Evolutionary conservation across 2,888 invertebrate genomes (phyloP), one percentile per base, ranked within the genome.

Genomic region (Hoplodrina ambigua): DNA sequence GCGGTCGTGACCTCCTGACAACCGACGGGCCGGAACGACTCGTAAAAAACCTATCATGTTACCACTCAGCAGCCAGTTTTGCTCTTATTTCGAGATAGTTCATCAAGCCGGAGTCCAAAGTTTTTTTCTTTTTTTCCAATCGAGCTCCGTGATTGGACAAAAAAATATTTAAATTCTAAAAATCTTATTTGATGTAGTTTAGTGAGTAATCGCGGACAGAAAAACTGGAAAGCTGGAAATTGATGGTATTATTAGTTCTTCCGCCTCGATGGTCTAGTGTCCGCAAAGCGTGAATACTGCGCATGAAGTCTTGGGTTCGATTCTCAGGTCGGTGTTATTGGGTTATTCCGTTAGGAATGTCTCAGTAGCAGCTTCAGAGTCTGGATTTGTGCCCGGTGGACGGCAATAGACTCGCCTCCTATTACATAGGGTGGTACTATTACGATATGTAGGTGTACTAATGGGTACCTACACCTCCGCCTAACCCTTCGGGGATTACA

Each of bases 31-130:
- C 89, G 91, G 91, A 91, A 92, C 93, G 87, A 83, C 80, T 85
- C 76, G 77, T 85, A 89, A 89, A 89, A 89, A 89, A 91, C 85
- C 82, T 91, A 92, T 93, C 92, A 84, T 88, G 91, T 93, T 93
- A 93, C 93, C 87, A 86, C 87, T 88, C 84, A 84, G 80, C 81
- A 80, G 81, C 73, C 41, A 72, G 78, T 89, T 88, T 92, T 90
- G 89, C 90, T 92, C 86, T 91, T 90, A 89, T 90, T 89, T 86
- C 72, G 83, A 88, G 87, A 91, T 87, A 90, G 90, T 90, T 91
- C 89, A 90, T 89, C 90, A 89, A 89, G 87, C 88, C 87, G 65
- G 66, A 78, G 71, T 75, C 82, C 33, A 15, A 17, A 20, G 3
- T 20, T 73, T 58, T 68, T 63, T 64, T 60, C 61, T 78, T 88